These are phyloP conservation scores for Mohoua ochrocephala DNA, from an alignment of 2,113 vertebrate species.

Conservation along the genomic window DNA sequence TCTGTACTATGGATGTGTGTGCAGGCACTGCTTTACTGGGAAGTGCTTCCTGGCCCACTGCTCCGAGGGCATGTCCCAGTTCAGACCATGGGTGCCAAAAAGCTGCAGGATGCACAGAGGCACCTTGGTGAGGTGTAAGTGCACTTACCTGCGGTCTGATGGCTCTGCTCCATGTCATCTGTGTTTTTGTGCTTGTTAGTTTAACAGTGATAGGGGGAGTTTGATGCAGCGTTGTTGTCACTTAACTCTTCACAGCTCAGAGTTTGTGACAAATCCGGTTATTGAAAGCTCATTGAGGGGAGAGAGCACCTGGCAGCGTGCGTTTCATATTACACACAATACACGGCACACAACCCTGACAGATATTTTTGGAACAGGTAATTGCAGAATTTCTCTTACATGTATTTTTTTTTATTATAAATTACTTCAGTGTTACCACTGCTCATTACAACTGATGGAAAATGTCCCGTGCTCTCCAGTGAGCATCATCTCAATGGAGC, in stretches of 20 bases:
- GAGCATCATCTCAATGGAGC: neutral
- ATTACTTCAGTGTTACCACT: neutral
- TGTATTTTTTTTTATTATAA: neutral
- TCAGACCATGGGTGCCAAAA: neutral
- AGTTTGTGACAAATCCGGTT: neutral
- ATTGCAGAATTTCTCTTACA: rapidly evolving
- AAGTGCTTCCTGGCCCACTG: rapidly evolving
- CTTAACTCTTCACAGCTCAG: neutral
- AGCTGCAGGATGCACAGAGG: neutral
- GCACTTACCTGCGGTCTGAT: rapidly evolving
- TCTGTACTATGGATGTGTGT: rapidly evolving
- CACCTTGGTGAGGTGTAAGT: rapidly evolving
- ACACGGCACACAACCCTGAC: rapidly evolving
- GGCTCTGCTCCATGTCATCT: neutral
- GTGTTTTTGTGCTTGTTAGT: neutral
- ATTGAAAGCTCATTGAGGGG: neutral
- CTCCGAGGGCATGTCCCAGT: neutral
- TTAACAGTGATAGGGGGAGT: neutral
- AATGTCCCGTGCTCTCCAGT: no score
- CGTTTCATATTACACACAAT: rapidly evolving
- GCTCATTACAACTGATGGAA: neutral
- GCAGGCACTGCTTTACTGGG: neutral
- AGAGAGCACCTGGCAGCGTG: neutral
- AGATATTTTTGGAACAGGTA: neutral
- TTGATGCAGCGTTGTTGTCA: neutral